A percentile compares a stretch with the other conserved stretches of the same genome.
phyloP scores from a whole-genome alignment of 2,888 invertebrate species.

The Cecidostiba fungosa region DNA sequence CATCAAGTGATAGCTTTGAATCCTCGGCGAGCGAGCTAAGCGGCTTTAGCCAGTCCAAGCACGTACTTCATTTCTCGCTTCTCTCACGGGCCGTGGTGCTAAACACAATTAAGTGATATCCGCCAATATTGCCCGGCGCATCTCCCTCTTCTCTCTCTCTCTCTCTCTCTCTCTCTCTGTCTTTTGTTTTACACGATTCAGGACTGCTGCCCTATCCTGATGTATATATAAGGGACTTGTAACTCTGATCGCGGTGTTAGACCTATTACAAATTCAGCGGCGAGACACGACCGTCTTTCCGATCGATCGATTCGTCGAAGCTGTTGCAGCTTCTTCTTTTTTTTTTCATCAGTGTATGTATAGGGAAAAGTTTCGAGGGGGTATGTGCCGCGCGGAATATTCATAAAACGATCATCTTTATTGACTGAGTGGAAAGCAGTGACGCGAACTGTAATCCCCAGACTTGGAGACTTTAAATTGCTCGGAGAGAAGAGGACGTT shows the following conservation, averaged over 20 bases:
- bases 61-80: constrained; percentile 67
- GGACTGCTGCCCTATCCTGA: no score
- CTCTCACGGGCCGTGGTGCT: constrained; percentile 42
- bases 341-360: no score
- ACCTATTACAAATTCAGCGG: not conserved
- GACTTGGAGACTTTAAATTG: not conserved
- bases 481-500: no score
- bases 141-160: not conserved
- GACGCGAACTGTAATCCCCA: not conserved
- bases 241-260: not conserved
- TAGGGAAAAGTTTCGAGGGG: not conserved
- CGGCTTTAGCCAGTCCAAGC: constrained; percentile 54
- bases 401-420: not conserved
- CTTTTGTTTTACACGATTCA: not conserved
- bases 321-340: no score
- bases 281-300: not conserved
- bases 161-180: not conserved
- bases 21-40: no score
- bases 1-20: no score
- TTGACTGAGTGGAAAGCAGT: not conserved
- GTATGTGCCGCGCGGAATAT: not conserved
- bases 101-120: constrained; percentile 66
- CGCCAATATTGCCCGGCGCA: constrained; percentile 53
- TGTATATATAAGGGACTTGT: no score
- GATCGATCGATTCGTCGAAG: no score